A percentile compares a stretch with the other conserved stretches of the same genome.
phyloP scores from a whole-genome alignment of 1,140 invertebrate species.

The Holotrichia oblita region DNA sequence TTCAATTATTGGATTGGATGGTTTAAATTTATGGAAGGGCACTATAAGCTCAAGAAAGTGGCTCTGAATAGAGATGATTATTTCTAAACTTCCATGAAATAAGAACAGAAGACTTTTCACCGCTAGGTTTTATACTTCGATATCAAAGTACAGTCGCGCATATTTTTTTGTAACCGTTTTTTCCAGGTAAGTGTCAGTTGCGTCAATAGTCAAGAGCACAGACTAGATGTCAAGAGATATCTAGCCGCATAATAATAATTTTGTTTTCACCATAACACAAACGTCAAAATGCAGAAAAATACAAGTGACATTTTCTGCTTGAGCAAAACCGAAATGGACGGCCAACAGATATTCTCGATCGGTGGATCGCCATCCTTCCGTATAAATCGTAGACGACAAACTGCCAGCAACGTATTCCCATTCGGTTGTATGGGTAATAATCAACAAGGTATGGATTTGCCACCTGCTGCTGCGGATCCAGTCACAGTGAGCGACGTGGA shows the following conservation, averaged over 20 bases:
- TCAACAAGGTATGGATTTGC: not conserved
- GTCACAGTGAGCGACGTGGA: not conserved
- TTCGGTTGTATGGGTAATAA: slow-evolving; percentile 40
- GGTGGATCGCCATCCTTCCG: slow-evolving; percentile 36
- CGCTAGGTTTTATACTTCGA: no score
- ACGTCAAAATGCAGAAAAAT: slow-evolving; percentile 41
- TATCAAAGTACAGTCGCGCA: no score
- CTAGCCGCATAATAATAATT: not conserved
- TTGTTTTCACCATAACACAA: slow-evolving; percentile 34
- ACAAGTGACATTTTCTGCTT: slow-evolving; percentile 41
- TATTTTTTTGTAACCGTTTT: no score
- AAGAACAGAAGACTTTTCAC: no score
- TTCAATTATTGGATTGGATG: no score
- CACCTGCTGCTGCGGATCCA: not conserved
- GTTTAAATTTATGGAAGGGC: no score
- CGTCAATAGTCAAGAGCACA: not conserved
- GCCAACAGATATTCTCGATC: slow-evolving; percentile 39
- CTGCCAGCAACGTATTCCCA: slow-evolving; percentile 41
- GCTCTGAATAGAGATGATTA: no score
- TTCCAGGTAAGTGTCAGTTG: no score
- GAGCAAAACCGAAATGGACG: slow-evolving; percentile 9
- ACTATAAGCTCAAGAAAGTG: no score
- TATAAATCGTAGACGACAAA: slow-evolving; percentile 25
- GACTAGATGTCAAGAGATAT: no score
- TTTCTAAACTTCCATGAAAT: no score